A percentile compares a stretch with the other conserved stretches of the same genome.
Conservation (phyloP, 1,140 invertebrate genomes). For the Oncopodura yosiiana region DNA sequence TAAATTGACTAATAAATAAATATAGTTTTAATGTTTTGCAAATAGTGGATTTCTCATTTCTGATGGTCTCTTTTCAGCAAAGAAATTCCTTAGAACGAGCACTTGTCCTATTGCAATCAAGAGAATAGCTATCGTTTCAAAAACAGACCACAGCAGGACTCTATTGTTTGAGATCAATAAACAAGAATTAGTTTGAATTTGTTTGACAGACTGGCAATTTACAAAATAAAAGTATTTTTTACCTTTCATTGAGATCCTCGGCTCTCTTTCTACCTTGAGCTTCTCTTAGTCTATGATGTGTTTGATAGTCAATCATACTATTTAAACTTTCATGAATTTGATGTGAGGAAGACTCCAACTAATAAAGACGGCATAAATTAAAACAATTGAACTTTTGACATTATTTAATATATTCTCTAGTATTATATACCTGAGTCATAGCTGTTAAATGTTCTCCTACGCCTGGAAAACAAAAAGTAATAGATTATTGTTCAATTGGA, state of each 20-base stretch:
- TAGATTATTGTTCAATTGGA: too few species aligned
- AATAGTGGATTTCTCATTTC: slow-evolving; percentile 37
- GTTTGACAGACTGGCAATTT: neutral
- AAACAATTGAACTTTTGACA: neutral
- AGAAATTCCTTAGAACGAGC: slow-evolving; percentile 85
- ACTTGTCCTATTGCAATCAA: slow-evolving; percentile 81
- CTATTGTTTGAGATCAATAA: slow-evolving; percentile 37
- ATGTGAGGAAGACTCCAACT: slow-evolving; percentile 85
- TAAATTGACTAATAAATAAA: neutral
- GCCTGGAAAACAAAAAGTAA: slow-evolving; percentile 44
- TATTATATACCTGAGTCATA: slow-evolving; percentile 72
- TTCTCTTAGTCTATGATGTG: slow-evolving; percentile 88
- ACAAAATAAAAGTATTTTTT: neutral
- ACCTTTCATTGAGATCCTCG: slow-evolving; percentile 80
- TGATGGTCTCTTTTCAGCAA: slow-evolving; percentile 68
- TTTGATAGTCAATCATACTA: slow-evolving; percentile 84
- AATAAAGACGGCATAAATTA: slow-evolving; percentile 34
- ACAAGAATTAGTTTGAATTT: neutral
- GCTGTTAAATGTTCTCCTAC: slow-evolving; percentile 82
- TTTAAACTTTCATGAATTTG: slow-evolving; percentile 80
- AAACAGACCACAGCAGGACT: slow-evolving; percentile 83
- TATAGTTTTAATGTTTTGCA: slow-evolving; percentile 14
- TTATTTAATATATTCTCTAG: slow-evolving; percentile 1
- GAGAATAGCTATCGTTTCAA: slow-evolving; percentile 76
- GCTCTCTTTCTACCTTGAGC: slow-evolving; percentile 86